Percentiles rank a stretch among this genome's conserved stretches.
Conservation (phyloP, 2,888 invertebrate species). For the Caenorhabditis sp. region DNA sequence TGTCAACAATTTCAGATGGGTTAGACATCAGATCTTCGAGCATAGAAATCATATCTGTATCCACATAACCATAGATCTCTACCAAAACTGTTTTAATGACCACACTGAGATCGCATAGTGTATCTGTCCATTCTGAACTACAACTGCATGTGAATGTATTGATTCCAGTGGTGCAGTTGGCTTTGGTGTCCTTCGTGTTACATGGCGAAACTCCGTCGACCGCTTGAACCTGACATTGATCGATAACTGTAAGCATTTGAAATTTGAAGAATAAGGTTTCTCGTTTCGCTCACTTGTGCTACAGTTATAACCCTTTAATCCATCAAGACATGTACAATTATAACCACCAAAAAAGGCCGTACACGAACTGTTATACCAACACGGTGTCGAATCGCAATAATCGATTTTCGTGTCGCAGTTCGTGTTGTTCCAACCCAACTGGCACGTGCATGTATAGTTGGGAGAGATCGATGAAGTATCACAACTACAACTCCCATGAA, state of each 20-base stretch:
- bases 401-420: conserved; percentile 24
- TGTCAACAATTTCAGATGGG: conserved; percentile 47
- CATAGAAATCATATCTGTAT: conserved; percentile 37
- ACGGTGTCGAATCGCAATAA: conserved; percentile 12
- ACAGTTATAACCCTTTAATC: conserved; percentile 27
- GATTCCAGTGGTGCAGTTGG: conserved; percentile 31
- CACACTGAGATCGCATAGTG: conserved; percentile 42
- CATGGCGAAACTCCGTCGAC: conserved; percentile 11
- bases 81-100: conserved; percentile 38
- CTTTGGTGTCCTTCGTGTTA: conserved; percentile 23
- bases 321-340: conserved; percentile 34
- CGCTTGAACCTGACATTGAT: conserved; percentile 20
- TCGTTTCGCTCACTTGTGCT: conserved; percentile 12
- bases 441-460: conserved; percentile 35
- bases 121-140: conserved; percentile 40
- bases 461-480: conserved; percentile 14
- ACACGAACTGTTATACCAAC: conserved; percentile 39
- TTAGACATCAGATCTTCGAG: conserved; percentile 47
- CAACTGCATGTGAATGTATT: conserved; percentile 42
- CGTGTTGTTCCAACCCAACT: conserved; percentile 33
- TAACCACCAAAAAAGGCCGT: conserved; percentile 28
- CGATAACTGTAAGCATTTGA: conserved; percentile 23
- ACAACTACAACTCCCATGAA: conserved; percentile 34
- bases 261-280: too few species aligned
- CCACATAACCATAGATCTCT: conserved; percentile 43